A percentile compares a stretch with the other conserved stretches of the same genome.
These are phyloP conservation scores for Bungarus multicinctus DNA, from an alignment of 2,113 vertebrate genomes.

Conservation along the genomic window DNA sequence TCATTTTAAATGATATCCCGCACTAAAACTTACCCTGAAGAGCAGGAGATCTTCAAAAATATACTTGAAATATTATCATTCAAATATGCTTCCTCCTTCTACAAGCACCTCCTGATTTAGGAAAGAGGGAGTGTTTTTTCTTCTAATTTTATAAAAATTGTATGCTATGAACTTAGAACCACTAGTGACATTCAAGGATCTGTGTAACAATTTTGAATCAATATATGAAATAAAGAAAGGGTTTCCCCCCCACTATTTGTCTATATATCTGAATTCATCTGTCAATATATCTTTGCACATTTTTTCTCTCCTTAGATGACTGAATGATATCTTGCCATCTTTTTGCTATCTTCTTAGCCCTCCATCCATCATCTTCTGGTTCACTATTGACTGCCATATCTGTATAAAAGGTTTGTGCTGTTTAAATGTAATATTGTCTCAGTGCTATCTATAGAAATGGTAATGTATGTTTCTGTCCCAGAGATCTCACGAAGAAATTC, in stretches of 20 bases:
- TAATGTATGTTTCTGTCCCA: constrained; percentile 18
- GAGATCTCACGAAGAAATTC: constrained; percentile 14
- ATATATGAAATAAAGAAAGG: background rate
- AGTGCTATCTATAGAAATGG: constrained; percentile 23
- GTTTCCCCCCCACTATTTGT: background rate
- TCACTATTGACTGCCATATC: background rate
- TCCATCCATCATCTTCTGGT: background rate
- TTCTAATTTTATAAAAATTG: background rate
- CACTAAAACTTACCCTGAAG: background rate
- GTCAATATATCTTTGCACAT: background rate
- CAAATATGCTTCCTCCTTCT: background rate
- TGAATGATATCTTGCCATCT: background rate
- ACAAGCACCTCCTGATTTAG: background rate
- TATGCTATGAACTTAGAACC: background rate
- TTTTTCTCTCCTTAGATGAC: background rate
- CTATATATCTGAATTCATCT: background rate
- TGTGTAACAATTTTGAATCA: background rate
- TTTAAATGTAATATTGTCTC: constrained; percentile 15
- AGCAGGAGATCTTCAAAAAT: background rate
- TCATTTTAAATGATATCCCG: background rate
- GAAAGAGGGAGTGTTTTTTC: background rate
- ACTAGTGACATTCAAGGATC: background rate
- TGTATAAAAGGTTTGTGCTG: background rate
- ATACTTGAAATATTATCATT: background rate
- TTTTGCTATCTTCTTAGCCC: background rate